These are phyloP conservation scores for Colinus virginianus DNA, from an alignment of 2,113 vertebrate species.

Conservation along the genomic window DNA sequence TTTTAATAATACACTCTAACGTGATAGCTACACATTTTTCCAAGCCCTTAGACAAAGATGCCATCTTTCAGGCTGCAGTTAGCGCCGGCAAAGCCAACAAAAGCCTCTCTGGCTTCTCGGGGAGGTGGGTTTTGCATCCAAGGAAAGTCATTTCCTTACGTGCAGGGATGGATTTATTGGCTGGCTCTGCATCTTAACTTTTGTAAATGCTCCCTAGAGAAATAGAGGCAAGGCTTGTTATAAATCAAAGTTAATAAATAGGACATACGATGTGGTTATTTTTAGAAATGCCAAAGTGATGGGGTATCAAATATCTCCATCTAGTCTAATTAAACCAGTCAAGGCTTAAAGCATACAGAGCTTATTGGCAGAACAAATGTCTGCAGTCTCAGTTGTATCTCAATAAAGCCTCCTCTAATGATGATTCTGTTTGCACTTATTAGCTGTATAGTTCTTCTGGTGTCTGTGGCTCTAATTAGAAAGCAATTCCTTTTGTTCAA, in stretches of 20 bases:
- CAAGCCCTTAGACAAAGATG: constrained; percentile 20
- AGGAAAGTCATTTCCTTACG: constrained; percentile 30
- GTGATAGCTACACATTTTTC: constrained; percentile 30
- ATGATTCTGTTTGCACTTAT: constrained; percentile 26
- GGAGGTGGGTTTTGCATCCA: constrained; percentile 9
- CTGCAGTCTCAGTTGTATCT: not conserved
- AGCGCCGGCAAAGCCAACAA: constrained; percentile 20
- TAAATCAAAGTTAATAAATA: constrained; percentile 44
- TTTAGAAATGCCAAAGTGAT: not conserved
- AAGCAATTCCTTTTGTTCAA: constrained; percentile 6
- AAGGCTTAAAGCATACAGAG: constrained; percentile 12
- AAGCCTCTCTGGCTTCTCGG: not conserved
- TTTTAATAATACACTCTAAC: constrained; percentile 56
- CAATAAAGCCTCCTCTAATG: constrained; percentile 19
- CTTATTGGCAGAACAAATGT: constrained; percentile 40
- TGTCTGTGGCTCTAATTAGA: constrained; percentile 22
- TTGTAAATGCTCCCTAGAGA: constrained; percentile 5
- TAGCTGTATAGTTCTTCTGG: not conserved
- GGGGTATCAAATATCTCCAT: constrained; percentile 2
- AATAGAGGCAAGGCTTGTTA: not conserved
- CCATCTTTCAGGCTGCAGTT: constrained; percentile 25
- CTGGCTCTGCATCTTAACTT: constrained; percentile 13
- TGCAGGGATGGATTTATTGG: not conserved
- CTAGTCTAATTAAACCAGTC: constrained; percentile 3
- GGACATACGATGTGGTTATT: not conserved